Base-by-base conservation (phyloP, 2,888 invertebrate species). In the Hypomecis atomaria region DNA sequence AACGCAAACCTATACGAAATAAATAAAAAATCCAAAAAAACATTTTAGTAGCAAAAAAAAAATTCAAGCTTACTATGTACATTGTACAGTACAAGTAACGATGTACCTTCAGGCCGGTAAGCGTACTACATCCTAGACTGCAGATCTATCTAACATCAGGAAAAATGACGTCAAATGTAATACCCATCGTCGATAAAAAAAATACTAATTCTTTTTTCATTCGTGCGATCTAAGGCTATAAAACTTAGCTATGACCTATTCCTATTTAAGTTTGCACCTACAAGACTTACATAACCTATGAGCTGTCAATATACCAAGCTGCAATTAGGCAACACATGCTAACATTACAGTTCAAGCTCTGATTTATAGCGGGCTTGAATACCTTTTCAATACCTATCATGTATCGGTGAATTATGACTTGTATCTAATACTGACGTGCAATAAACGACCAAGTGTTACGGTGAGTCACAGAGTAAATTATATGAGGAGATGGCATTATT, bases 381-480 rank as follows among this genome's bases (percentile, higher is more conserved):
- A 57, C 69, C 23, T 48, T 68, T 66, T 69, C 70, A 70, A 78
- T 77, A 73, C 49, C 65, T 76, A 79, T 79, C 65, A 44, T 44
- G 55, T 44, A 9, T 5, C 36, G 68, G 71, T 75, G 69, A 78
- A 77, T 72, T 73, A 81, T 76, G 67, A 71, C 72, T 67, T 72
- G 71, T 74, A 47, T 56, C 36, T 55, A 73, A 72, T 71, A 64
- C 68, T 61, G 67, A 67, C 66, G 60, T 65, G 69, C 67, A 73
- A 69, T 66, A 72, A 79, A 69, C 67, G 69, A 53, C 59, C 59
- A 59, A 71, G 69, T 69, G 69, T 71, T 62, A n/a, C 56, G 43
- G 62, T 54, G 4, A 34, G 10, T 34, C 34, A 36, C 5, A 5
- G 34, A 48, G n/a, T 5, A n/a, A n/a, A 48, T n/a, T 6, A n/a